Evolutionary conservation across 1,140 invertebrate genomes (phyloP).

Genomic region (Thereuonema tuberculata): DNA sequence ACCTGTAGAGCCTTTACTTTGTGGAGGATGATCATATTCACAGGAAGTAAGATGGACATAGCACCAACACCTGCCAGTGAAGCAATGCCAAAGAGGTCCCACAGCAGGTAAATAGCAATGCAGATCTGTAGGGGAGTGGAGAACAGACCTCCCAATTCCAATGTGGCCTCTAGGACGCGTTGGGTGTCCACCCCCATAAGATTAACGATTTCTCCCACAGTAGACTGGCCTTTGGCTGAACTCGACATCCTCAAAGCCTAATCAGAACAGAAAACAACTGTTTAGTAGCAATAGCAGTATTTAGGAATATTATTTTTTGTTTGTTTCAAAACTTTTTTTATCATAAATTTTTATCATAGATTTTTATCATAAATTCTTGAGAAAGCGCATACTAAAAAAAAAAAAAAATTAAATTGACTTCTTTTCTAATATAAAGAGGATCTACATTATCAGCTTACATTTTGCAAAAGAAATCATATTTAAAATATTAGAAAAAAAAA

Average conservation of each 20-base stretch:
- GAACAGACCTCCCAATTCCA: constrained; percentile 38
- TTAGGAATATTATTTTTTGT: too few species aligned
- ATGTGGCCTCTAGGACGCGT: constrained; percentile 70
- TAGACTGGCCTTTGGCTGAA: constrained; percentile 39
- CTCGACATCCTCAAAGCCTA: constrained; percentile 29
- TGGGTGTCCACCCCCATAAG: constrained; percentile 79
- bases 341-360: too few species aligned
- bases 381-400: too few species aligned
- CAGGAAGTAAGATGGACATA: constrained; percentile 79
- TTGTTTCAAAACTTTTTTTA: too few species aligned
- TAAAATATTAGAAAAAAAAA: too few species aligned
- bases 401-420: neutral
- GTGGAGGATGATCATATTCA: constrained; percentile 77
- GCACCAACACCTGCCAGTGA: constrained; percentile 79
- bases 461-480: too few species aligned
- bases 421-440: neutral
- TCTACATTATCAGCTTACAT: neutral
- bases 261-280: neutral
- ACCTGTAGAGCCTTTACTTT: constrained; percentile 50
- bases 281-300: neutral
- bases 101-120: constrained; percentile 76
- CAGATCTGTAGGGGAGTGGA: constrained; percentile 85
- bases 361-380: too few species aligned
- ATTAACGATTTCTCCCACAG: constrained; percentile 83
- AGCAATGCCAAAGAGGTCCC: constrained; percentile 50